These are phyloP conservation scores for Cirrhinus mrigala DNA, from an alignment of 2,797 vertebrate species.

Conservation along the genomic window DNA sequence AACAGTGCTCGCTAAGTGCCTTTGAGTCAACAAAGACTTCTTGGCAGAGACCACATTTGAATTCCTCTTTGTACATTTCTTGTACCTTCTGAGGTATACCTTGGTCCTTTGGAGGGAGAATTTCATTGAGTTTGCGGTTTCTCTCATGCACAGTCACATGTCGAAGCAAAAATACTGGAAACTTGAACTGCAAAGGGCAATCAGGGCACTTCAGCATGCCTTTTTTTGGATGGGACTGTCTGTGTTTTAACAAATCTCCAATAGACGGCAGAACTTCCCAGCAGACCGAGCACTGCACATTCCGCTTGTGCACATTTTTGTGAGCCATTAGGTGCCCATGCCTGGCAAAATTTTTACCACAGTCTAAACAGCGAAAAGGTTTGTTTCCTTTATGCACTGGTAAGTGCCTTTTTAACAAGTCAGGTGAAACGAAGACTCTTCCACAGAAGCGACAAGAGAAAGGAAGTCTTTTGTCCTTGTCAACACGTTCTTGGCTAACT, in stretches of 20 bases:
- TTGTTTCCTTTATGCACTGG: conserved; percentile 73
- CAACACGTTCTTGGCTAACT: conserved; percentile 38
- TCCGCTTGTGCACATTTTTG: conserved; percentile 76
- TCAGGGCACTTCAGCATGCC: conserved; percentile 80
- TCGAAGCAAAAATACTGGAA: conserved; percentile 73
- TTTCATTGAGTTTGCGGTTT: conserved; percentile 45
- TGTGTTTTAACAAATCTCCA: conserved; percentile 79
- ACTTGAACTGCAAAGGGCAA: conserved; percentile 75
- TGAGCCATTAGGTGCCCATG: conserved; percentile 70
- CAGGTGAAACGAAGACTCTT: conserved; percentile 62
- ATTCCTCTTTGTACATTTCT: conserved; percentile 16
- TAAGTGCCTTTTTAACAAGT: conserved; percentile 71
- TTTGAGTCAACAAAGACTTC: conserved; percentile 69
- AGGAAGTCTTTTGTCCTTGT: conserved; percentile 10
- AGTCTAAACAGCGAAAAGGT: conserved; percentile 78
- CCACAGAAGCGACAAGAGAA: conserved; percentile 77
- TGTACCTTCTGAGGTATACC: conserved; percentile 16
- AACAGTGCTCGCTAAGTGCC: conserved; percentile 73
- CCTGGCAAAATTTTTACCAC: conserved; percentile 76
- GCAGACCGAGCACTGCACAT: conserved; percentile 81
- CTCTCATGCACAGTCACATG: conserved; percentile 74
- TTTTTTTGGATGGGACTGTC: conserved; percentile 72
- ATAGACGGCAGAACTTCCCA: conserved; percentile 75
- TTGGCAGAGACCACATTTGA: conserved; percentile 75
- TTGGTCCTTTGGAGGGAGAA: neutral